Base-by-base conservation (phyloP, 2,888 invertebrate genomes). In the Eulithis prunata region DNA sequence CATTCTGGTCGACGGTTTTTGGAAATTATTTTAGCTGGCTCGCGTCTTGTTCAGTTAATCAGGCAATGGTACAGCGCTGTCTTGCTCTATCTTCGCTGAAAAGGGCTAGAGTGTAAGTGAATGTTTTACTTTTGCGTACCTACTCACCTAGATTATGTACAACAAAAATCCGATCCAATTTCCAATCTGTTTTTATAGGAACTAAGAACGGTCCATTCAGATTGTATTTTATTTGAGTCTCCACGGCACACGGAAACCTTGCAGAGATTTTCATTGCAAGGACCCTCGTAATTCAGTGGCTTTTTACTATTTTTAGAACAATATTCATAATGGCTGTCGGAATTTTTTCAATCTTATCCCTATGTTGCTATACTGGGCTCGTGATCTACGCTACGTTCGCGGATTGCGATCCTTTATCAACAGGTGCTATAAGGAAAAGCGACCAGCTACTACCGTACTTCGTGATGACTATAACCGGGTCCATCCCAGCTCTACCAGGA, bases 61-160 rank as follows among this genome's bases (percentile, higher is more conserved):
- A 97, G 86, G 96, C 97, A 0, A 97, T 97, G 96, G 96, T 98
- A 1, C 97, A 98, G 79, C 90, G 97, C 72, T 97, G 97, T 76
- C 90, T 97, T 3, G 95, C 97, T 0, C 95, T 97, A 84, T 96
- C 97, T 0, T 94, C 96, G 11, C 85, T 97, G 43, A 94, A 88
- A 78, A 94, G 95, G 74, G 97, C 97, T 28, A 94, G 95, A 82
- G 94, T 95, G 97, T 96, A 88, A 93, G 94, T 91, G 28, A 60
- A 28, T 32, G 53, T 43, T 41, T 41, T 41, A 10, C 2, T 41
- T 41, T 41, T 41, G 10, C 41, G 2, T 41, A 8, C 32, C n/a
- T n/a, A n/a, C 21, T 21, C 21, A 21, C 21, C 21, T 21, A 38
- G 38, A 38, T 2, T 38, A 38, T 38, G 38, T 38, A 38, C 0